Evolutionary conservation across 2,888 invertebrate genomes (phyloP).

Genomic region (Oscheius sp.): DNA sequence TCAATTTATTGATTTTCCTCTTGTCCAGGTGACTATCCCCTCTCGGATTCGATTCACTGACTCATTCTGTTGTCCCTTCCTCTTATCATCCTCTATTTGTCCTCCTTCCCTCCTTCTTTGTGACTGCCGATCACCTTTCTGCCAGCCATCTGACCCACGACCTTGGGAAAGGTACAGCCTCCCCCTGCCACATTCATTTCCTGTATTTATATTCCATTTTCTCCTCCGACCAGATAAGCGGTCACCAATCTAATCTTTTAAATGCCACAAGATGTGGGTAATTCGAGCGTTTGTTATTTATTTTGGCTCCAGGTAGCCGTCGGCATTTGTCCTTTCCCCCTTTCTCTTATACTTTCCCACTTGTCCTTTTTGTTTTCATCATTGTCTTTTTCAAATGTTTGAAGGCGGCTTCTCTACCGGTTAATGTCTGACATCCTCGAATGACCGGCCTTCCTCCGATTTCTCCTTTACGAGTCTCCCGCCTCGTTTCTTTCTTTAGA

Average conservation of each 20-base stretch:
- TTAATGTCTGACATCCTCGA: too few relatives aligned
- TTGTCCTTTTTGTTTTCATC: too few relatives aligned
- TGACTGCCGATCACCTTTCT: not conserved
- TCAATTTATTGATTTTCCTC: slow-evolving; percentile 21
- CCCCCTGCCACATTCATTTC: not conserved
- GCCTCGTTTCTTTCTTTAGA: too few relatives aligned
- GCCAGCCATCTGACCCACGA: slow-evolving; percentile 11
- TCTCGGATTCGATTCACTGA: not conserved
- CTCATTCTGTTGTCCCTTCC: slow-evolving; percentile 23
- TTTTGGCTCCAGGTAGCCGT: not conserved
- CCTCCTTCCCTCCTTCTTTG: not conserved
- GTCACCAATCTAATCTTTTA: too few relatives aligned
- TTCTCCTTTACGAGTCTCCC: not conserved
- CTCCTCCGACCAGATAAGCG: not conserved
- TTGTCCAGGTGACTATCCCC: slow-evolving; percentile 6
- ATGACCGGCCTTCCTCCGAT: too few relatives aligned
- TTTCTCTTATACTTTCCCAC: too few relatives aligned
- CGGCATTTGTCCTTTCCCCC: not conserved
- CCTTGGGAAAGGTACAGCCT: not conserved
- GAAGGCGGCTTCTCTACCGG: too few relatives aligned
- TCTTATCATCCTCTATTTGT: slow-evolving; percentile 23
- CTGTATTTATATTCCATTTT: not conserved
- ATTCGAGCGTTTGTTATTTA: not conserved
- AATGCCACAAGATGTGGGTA: too few relatives aligned
- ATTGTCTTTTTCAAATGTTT: too few relatives aligned